phyloP scores from a whole-genome alignment of 2,888 invertebrate species.

The Lepidocyrtinus sp. region DNA sequence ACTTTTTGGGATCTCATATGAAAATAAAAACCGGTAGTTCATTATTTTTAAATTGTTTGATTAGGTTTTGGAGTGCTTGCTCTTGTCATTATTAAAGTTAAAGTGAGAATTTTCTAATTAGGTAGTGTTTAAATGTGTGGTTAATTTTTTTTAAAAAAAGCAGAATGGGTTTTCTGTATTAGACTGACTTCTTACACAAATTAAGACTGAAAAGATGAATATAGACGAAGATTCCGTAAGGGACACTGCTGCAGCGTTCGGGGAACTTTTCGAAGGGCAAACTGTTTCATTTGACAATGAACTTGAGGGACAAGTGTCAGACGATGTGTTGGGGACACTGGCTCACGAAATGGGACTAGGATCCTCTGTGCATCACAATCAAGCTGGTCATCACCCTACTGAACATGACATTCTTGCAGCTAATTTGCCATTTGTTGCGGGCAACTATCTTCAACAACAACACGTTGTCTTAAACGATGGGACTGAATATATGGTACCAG shows the following conservation, averaged over 20 bases:
- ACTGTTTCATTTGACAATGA: constrained; percentile 48
- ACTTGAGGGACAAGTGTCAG: constrained; percentile 25
- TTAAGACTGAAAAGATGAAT: too few relatives aligned
- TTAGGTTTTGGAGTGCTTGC: too few relatives aligned
- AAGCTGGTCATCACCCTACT: constrained; percentile 20
- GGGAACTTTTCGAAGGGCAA: constrained; percentile 58
- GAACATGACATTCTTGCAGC: constrained; percentile 44
- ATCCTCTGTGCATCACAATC: constrained; percentile 16
- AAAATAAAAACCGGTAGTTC: too few relatives aligned
- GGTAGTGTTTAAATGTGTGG: too few relatives aligned
- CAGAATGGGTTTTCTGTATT: too few relatives aligned
- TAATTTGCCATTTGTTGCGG: constrained; percentile 39
- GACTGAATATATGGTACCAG: constrained; percentile 23
- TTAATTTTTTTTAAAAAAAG: too few relatives aligned
- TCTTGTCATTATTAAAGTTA: too few relatives aligned
- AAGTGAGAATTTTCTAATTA: too few relatives aligned
- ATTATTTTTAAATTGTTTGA: too few relatives aligned
- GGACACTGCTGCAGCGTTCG: constrained; percentile 44
- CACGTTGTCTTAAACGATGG: constrained; percentile 29
- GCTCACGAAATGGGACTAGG: constrained; percentile 24
- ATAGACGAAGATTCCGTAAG: constrained; percentile 47
- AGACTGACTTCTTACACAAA: too few relatives aligned
- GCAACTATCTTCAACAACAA: constrained; percentile 44
- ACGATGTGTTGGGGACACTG: constrained; percentile 33
- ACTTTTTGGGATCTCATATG: too few relatives aligned